Conservation (phyloP, 2,113 vertebrate species). For the Malurus elegans region DNA sequence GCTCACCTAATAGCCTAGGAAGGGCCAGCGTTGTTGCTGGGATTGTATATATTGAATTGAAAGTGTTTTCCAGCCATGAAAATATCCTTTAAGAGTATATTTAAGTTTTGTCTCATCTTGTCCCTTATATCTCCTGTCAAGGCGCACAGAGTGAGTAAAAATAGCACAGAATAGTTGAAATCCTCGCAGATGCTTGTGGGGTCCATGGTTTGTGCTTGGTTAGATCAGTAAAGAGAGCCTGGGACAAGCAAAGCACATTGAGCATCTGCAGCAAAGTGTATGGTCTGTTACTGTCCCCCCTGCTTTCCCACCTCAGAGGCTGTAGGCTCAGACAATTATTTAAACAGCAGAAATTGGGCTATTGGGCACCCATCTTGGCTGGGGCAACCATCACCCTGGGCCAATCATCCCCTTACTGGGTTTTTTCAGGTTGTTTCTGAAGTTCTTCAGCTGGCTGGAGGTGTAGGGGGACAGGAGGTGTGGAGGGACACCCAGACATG, state of each 20-base stretch:
- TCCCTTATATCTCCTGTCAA: fast-evolving
- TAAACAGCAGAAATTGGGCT: neutral
- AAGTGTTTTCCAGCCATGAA: neutral
- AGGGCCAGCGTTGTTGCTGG: neutral
- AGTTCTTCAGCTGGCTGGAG: neutral
- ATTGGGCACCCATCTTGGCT: neutral
- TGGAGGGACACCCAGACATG: fast-evolving
- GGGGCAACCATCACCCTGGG: neutral
- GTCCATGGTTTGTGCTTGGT: neutral
- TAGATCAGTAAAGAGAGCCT: neutral
- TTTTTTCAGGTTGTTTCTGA: neutral
- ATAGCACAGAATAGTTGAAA: neutral
- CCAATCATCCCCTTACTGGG: neutral
- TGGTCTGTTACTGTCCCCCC: neutral
- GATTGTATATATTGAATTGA: neutral
- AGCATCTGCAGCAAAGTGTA: neutral
- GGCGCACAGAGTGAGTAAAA: neutral
- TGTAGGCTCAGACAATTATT: neutral
- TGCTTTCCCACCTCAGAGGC: neutral
- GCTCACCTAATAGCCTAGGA: neutral
- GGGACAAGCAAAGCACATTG: neutral
- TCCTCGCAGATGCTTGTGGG: neutral
- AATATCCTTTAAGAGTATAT: neutral
- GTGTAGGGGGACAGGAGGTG: neutral
- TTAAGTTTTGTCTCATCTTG: neutral